Evolutionary conservation across 53 echinoderm and acorn worm species (phyloP).

Genomic region (Temnopleurus reevesii): DNA sequence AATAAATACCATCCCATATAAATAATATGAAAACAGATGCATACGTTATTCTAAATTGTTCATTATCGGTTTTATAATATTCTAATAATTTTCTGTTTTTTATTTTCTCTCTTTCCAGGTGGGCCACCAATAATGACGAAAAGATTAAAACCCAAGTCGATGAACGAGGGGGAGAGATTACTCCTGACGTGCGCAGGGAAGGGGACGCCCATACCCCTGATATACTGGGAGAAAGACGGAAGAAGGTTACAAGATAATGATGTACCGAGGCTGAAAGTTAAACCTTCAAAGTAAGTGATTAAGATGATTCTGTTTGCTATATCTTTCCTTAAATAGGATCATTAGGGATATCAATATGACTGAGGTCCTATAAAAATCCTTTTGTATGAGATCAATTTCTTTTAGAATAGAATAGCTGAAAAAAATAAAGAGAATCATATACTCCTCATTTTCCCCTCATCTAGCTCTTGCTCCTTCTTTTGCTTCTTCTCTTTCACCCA

Average conservation of each 20-base stretch:
- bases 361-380: too few relatives aligned
- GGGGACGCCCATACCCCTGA: conserved; percentile 57
- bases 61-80: neutral
- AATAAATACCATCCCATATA: too few relatives aligned
- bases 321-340: too few relatives aligned
- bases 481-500: neutral
- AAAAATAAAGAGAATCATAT: too few relatives aligned
- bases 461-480: neutral
- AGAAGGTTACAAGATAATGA: conserved; percentile 32
- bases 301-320: too few relatives aligned
- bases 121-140: conserved; percentile 55
- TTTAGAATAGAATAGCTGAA: too few relatives aligned
- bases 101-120: conserved; percentile 31
- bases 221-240: conserved; percentile 59
- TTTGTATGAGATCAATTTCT: too few relatives aligned
- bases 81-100: neutral
- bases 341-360: too few relatives aligned
- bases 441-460: neutral
- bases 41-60: neutral
- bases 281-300: conserved; percentile 32
- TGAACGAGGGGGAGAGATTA: conserved; percentile 44
- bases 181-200: conserved; percentile 52
- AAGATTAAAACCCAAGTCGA: conserved; percentile 19
- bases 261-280: conserved; percentile 36
- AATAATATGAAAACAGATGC: too few relatives aligned